Evolutionary conservation across 2,888 invertebrate genomes (phyloP).

Genomic region (Microplitis manilae): DNA sequence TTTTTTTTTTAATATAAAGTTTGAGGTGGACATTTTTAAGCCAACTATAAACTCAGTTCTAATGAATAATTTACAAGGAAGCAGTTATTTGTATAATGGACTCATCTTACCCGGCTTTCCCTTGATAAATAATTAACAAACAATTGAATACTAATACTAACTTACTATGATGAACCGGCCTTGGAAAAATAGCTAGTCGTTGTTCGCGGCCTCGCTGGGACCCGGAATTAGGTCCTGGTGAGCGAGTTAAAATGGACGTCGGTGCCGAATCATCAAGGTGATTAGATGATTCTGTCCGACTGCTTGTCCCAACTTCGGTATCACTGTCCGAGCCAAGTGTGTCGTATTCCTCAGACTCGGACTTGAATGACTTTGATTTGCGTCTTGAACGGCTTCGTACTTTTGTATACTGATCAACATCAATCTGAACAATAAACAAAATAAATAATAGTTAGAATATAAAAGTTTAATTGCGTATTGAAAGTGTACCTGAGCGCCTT

Average conservation of each 20-base stretch:
- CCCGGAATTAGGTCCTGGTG: constrained; percentile 69
- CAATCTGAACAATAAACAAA: constrained; percentile 58
- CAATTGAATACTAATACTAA: constrained; percentile 76
- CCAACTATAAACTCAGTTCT: no score
- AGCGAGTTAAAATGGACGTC: constrained; percentile 64
- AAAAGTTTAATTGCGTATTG: background rate
- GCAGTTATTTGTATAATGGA: no score
- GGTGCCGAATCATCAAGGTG: constrained; percentile 73
- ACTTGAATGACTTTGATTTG: constrained; percentile 74
- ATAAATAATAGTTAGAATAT: background rate
- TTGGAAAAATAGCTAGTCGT: constrained; percentile 73
- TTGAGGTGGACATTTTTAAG: no score
- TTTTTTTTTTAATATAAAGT: no score
- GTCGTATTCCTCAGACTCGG: constrained; percentile 76
- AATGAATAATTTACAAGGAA: no score
- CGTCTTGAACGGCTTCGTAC: constrained; percentile 70
- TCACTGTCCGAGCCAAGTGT: constrained; percentile 76
- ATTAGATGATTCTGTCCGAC: constrained; percentile 73
- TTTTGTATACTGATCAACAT: constrained; percentile 67
- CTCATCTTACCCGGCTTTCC: background rate
- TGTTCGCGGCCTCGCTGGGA: constrained; percentile 70
- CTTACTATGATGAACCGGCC: constrained; percentile 76
- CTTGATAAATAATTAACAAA: constrained; percentile 6
- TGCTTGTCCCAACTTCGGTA: constrained; percentile 72
- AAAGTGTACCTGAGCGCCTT: constrained; percentile 64